phyloP scores from a whole-genome alignment of 2,113 vertebrate genomes.

The Camelus dromedarius region DNA sequence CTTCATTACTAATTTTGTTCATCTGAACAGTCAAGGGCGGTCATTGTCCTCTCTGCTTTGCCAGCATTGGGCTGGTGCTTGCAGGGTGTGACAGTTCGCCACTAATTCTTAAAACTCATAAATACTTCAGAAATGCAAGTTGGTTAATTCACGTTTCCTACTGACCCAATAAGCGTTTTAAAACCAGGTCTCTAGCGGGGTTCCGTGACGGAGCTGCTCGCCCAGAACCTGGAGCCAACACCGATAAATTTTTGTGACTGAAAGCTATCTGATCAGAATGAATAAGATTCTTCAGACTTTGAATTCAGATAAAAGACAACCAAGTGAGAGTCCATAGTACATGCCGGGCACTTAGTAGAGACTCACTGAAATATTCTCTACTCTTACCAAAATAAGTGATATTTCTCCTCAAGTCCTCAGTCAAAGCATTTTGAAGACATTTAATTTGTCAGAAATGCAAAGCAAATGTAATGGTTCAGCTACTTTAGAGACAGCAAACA shows the following conservation, averaged over 20 bases:
- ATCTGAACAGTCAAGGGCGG: background rate
- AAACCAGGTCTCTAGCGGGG: background rate
- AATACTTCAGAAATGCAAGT: background rate
- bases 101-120: slow-evolving; percentile 23
- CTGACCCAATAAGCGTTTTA: background rate
- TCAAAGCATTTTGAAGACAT: background rate
- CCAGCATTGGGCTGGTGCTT: background rate
- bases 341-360: background rate
- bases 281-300: background rate
- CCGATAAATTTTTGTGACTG: background rate
- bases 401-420: background rate
- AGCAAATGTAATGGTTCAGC: background rate
- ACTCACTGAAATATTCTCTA: background rate
- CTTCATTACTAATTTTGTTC: slow-evolving; percentile 20
- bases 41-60: background rate
- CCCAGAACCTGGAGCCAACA: background rate
- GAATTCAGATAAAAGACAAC: background rate
- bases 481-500: background rate
- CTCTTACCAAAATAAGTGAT: background rate
- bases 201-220: background rate
- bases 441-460: background rate
- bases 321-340: background rate
- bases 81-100: background rate
- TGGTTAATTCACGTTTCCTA: background rate
- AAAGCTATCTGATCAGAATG: background rate